These are phyloP conservation scores for Carabus problematicus DNA, from an alignment of 2,888 invertebrate genomes.

Conservation along the genomic window DNA sequence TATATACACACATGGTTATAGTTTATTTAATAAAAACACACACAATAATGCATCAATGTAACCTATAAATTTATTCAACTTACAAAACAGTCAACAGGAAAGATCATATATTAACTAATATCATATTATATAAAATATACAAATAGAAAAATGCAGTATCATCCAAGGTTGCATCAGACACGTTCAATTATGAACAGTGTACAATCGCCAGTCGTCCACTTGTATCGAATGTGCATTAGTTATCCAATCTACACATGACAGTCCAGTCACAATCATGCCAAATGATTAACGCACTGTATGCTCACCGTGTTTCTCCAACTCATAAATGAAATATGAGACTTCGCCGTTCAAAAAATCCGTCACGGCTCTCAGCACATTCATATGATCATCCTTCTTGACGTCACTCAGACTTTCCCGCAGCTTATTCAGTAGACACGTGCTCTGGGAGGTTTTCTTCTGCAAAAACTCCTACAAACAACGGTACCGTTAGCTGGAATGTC, in stretches of 20 bases:
- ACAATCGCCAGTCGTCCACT: constrained; percentile 55
- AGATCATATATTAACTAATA: background rate
- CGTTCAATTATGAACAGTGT: too few relatives aligned
- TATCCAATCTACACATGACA: constrained; percentile 55
- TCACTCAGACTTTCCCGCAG: background rate
- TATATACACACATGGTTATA: background rate
- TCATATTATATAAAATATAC: background rate
- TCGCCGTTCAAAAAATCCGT: constrained; percentile 54
- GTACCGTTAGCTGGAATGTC: too few relatives aligned
- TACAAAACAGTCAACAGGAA: constrained; percentile 1
- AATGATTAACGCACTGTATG: too few relatives aligned
- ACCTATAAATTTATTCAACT: background rate
- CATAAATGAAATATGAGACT: constrained; percentile 53
- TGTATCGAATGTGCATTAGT: constrained; percentile 54
- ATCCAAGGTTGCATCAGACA: too few relatives aligned
- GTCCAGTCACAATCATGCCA: background rate
- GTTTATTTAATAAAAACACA: background rate
- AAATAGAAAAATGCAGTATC: too few relatives aligned
- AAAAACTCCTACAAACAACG: background rate
- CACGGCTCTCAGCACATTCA: constrained; percentile 50
- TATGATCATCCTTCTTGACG: background rate
- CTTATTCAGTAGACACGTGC: background rate
- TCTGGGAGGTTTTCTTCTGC: constrained; percentile 11
- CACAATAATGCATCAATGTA: background rate
- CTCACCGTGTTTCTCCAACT: constrained; percentile 24